Evolutionary conservation across 2,888 invertebrate genomes (phyloP), one percentile per base, ranked within the genome.

Genomic region (Chrysolina haemoptera): DNA sequence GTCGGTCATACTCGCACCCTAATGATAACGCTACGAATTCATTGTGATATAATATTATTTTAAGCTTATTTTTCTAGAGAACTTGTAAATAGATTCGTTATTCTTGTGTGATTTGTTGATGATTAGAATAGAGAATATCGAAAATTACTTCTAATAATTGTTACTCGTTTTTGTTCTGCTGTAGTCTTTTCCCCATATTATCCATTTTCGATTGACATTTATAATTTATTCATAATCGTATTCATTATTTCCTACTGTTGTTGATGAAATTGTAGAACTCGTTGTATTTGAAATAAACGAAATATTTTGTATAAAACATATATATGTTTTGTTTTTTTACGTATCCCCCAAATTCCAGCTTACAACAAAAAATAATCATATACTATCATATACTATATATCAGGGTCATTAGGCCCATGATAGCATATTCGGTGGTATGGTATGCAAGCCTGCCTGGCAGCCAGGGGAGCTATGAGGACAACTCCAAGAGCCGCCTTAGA

Each of bases 11-110:
- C 22, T 20, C 53, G n/a, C n/a, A 9, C 5, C 20, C 35, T 27
- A 16, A 59, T 10, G 35, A 59, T 59, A 59, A 53, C 14, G 53
- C 53, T 67, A 67, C 40, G 53, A 53, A 67, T 40, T 67, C 40
- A 67, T 67, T 67, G 67, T 67, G 67, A 67, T 67, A 67, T 67
- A 55, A 53, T 53, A 53, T 22, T 67, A 67, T 53, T 67, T 43
- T 27, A 27, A 27, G 16, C 66, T 66, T 27, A 66, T 50, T 66
- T 14, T 66, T 50, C 27, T 48, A 66, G 40, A 35, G 11, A 48
- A 53, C 53, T 53, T 67, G 67, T 67, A 67, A 18, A 67, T 67
- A 67, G 35, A 53, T 18, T 67, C 35, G 53, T 67, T 53, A 67
- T 53, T 53, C 22, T 40, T 53, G 53, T 67, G 67, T 67, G 67